These are phyloP conservation scores for Platyscapa corneri DNA, from an alignment of 1,140 invertebrate species.

Conservation along the genomic window DNA sequence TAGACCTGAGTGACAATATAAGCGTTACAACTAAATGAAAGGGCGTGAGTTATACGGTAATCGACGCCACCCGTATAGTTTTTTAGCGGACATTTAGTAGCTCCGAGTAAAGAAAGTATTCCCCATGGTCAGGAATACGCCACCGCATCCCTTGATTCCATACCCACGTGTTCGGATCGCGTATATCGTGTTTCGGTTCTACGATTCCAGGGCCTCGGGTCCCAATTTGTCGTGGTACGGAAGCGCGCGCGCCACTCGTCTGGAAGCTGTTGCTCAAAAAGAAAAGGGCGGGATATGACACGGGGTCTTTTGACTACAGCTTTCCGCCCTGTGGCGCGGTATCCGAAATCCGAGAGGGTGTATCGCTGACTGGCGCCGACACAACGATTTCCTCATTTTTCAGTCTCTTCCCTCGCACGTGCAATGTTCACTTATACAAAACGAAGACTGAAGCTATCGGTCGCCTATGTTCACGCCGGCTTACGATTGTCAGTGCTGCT, in stretches of 20 bases:
- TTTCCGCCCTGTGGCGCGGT: not conserved
- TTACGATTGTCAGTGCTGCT: not conserved
- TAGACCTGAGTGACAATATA: too few species aligned
- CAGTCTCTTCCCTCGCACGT: not conserved
- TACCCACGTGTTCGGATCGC: not conserved
- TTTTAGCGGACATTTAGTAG: conserved; percentile 31
- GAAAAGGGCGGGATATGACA: conserved; percentile 6
- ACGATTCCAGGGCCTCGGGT: not conserved
- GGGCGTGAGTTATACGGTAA: too few species aligned
- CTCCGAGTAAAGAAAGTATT: not conserved
- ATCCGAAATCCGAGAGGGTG: conserved; percentile 24
- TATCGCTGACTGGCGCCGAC: conserved; percentile 47
- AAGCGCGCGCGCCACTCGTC: conserved; percentile 42
- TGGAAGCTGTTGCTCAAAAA: not conserved
- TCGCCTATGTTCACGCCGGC: not conserved
- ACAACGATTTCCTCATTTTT: conserved; percentile 27
- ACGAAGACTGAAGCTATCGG: too few species aligned
- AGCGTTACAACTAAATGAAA: too few species aligned
- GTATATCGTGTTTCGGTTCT: not conserved
- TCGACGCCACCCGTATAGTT: not conserved
- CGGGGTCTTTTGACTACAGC: not conserved
- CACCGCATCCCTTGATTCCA: not conserved
- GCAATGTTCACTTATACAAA: not conserved
- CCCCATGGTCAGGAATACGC: not conserved
- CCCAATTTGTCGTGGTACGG: conserved; percentile 14